Evolutionary conservation across 1,140 invertebrate genomes (phyloP).

Genomic region (Nilaparvata lugens): DNA sequence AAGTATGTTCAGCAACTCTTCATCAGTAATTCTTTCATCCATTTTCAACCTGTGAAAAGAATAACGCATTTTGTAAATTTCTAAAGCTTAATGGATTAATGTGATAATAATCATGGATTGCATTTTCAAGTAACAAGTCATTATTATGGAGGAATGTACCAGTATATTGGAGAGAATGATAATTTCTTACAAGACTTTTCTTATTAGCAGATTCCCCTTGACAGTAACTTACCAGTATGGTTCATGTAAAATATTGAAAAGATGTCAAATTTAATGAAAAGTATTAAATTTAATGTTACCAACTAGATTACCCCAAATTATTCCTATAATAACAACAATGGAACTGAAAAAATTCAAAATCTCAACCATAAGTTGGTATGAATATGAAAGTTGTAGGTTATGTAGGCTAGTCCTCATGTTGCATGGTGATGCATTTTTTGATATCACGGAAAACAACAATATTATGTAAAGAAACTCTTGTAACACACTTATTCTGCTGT

Average conservation of each 20-base stretch:
- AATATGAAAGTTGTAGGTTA: not conserved
- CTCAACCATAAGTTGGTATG: not conserved
- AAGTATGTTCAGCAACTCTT: not conserved
- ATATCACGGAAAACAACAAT: not conserved
- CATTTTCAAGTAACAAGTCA: not conserved
- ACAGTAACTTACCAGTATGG: too few relatives aligned
- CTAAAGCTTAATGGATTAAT: not conserved
- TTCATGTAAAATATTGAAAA: too few relatives aligned
- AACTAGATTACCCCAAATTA: too few relatives aligned
- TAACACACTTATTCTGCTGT: not conserved
- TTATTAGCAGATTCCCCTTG: not conserved
- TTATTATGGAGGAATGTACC: not conserved
- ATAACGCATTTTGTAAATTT: not conserved
- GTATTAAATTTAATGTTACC: too few relatives aligned
- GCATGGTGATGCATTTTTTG: conserved; percentile 8
- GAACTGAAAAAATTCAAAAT: not conserved
- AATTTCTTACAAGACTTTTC: not conserved
- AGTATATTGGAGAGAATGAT: not conserved
- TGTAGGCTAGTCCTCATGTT: not conserved
- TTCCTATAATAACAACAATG: too few relatives aligned
- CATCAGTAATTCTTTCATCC: not conserved
- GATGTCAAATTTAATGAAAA: too few relatives aligned
- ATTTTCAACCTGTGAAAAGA: conserved; percentile 3
- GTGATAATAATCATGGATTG: too few relatives aligned
- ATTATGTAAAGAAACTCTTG: not conserved